Evolutionary conservation across 2,113 vertebrate species (phyloP).

Genomic region (Chinchilla lanigera): DNA sequence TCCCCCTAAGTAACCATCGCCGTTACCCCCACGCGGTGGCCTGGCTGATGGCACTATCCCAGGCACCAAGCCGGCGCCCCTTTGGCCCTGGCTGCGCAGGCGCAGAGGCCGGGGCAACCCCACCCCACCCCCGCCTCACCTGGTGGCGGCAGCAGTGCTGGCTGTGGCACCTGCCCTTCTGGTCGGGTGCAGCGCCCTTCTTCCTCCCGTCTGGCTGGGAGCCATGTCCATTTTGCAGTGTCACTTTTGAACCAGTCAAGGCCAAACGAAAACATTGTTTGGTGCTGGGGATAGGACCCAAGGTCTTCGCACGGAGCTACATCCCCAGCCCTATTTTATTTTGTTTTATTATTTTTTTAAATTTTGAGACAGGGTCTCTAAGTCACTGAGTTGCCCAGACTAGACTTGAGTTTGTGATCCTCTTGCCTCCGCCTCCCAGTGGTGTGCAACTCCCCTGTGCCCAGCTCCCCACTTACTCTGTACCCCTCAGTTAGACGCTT

Average conservation of each 20-base stretch:
- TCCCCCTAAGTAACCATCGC: background rate
- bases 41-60: background rate
- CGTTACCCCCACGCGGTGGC: background rate
- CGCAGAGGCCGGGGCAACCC: background rate
- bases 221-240: background rate
- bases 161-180: background rate
- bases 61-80: background rate
- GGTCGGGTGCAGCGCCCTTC: background rate
- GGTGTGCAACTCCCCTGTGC: background rate
- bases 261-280: background rate
- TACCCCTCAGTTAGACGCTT: background rate
- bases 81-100: background rate
- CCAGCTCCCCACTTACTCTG: background rate
- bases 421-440: background rate
- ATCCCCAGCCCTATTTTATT: background rate
- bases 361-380: background rate
- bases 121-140: too few species aligned
- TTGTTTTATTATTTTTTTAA: background rate
- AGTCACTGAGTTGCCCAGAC: background rate
- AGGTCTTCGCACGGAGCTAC: background rate
- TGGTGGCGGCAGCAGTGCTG: too few species aligned
- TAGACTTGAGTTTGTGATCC: background rate
- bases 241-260: background rate
- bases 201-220: background rate
- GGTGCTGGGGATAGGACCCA: background rate